Base-by-base conservation (phyloP, 2,113 vertebrate genomes). In the Actenoides lindsayi region DNA sequence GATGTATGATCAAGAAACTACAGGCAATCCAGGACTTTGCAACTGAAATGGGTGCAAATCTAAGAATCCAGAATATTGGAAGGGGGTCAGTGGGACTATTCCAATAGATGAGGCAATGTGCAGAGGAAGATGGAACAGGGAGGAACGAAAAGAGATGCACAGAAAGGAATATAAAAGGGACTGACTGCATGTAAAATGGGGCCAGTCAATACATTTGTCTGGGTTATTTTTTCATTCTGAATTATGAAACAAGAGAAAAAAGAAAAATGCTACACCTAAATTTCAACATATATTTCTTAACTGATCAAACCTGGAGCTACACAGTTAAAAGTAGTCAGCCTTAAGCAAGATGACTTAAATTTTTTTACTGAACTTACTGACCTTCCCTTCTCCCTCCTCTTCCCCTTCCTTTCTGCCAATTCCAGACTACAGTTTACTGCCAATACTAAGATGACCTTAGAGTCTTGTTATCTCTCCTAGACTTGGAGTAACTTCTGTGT, bases 141-240 rank as follows among this genome's bases (percentile, higher is more conserved):
- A 85, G 17, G 20, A 82, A 37, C 4, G 51, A 77, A 69, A 31
- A 11, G 37, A 75, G 11, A 8, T 8, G 17, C 5, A 20, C 3
- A 46, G 46, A 57, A 74, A 62, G 11, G 5, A 5, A 16, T 48
- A 53, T 83, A 28, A 78, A 86, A 62, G 21, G 13, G 5, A 6
- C 10, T 74, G 39, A 37, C 5, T 42, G 17, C 7, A 14, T 0
- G 0, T 35, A 35, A 90, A 41, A 85, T 5, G 1, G 1, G 4
- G 2, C 13, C 5, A 8, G 19, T 21, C 35, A 12, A 8, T 33
- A 42, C 6, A 7, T 16, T 84, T 81, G 14, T 8, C 6, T 33
- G 11, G 9, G 12, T 37, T 28, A 46, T 10, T 37, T 69, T 87
- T 89, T 85, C 3, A 10, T 68, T 46, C 46, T 56, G 27, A 82